Percentiles rank a stretch among this genome's conserved stretches.
phyloP scores from a whole-genome alignment of 2,888 invertebrate species.

The Campopleginae sp. region DNA sequence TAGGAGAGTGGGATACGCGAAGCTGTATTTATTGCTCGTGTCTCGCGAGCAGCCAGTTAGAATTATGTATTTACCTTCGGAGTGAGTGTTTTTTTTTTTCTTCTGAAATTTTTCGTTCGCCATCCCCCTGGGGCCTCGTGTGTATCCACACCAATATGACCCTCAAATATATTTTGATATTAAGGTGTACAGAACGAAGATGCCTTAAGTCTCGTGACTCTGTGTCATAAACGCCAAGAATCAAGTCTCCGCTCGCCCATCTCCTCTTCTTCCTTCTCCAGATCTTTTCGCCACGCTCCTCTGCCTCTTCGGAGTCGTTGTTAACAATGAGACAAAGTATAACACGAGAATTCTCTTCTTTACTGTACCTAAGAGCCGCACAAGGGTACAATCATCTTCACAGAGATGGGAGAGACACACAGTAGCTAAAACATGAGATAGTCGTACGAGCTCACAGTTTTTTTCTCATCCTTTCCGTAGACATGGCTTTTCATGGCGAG shows the following conservation, averaged over 20 bases:
- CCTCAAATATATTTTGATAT: background rate
- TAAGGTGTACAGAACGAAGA: slow-evolving; percentile 58
- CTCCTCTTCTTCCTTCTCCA: background rate
- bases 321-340: slow-evolving; percentile 80
- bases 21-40: slow-evolving; percentile 63
- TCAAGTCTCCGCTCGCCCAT: slow-evolving; percentile 71
- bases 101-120: slow-evolving; percentile 7
- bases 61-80: slow-evolving; percentile 49
- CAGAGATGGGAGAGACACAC: slow-evolving; percentile 74
- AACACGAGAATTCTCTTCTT: slow-evolving; percentile 68
- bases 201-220: slow-evolving; percentile 79
- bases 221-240: slow-evolving; percentile 81
- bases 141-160: background rate
- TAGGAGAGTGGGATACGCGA: slow-evolving; percentile 42
- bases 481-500: slow-evolving; percentile 27
- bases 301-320: slow-evolving; percentile 74
- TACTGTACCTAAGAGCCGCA: slow-evolving; percentile 81
- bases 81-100: background rate
- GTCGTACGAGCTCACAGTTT: slow-evolving; percentile 21
- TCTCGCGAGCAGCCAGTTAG: slow-evolving; percentile 52
- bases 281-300: background rate
- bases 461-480: slow-evolving; percentile 30
- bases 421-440: slow-evolving; percentile 77
- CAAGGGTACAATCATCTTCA: slow-evolving; percentile 80
- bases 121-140: background rate